Evolutionary conservation across 2,797 vertebrate species (phyloP), one percentile per base, ranked within the genome.

Genomic region (Lagocephalus sceleratus): DNA sequence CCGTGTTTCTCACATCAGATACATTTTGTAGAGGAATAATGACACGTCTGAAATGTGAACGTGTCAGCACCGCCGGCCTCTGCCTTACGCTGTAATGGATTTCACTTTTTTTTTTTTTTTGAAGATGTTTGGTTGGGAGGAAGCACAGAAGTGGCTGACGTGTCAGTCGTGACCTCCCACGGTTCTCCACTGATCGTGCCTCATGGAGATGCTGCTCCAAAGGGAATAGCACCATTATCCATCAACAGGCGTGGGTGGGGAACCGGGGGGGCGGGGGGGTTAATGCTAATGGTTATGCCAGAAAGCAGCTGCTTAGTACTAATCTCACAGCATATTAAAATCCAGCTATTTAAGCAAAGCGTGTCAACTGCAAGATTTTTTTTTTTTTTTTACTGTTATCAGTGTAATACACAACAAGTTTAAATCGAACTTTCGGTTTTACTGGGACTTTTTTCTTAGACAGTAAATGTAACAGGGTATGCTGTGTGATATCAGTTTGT

Each of bases 131-230:
- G 16, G 16, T 73, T 58, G 47, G 54, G 26, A 32, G 49, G 21
- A 57, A 67, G 51, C 60, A 39, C 39, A 44, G 42, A 51, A 68
- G 43, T 47, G 63, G 57, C 58, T 51, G 68, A 39, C 38, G n/a
- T 74, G 72, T 74, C 64, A 69, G 72, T 81, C 58, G 69, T 83
- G 75, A 85, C 80, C 83, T 88, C 85, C 84, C 70, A 85, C 83
- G 65, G 75, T 75, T 77, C 79, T 79, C 71, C 1, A 57, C 68
- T 80, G 63, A 84, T 84, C 70, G 60, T 78, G 78, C 68, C 62
- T 83, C 78, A 51, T 68, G 75, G 62, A 69, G 73, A 78, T 69
- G 64, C 67, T 54, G 69, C 71, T 79, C 75, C 73, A 65, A 68
- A 80, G 71, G 76, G 72, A 86, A 75, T 21, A 57, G 71, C 76